Evolutionary conservation across 2,113 vertebrate species (phyloP), one percentile per base, ranked within the genome.

Genomic region (Procavia capensis): DNA sequence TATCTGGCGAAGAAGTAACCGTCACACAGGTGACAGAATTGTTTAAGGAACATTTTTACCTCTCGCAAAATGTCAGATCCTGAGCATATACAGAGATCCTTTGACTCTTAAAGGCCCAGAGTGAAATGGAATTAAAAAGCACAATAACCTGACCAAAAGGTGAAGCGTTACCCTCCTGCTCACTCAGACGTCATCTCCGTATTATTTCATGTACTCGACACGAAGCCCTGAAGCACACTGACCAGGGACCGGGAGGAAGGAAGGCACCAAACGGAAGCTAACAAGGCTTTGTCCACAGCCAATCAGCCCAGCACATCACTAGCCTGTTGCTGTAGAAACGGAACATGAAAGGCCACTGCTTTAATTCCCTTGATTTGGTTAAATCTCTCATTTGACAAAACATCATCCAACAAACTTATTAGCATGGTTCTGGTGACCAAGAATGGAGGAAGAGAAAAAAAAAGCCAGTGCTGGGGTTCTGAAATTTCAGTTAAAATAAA

Each of bases 331-430:
- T 98, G 94, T 96, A 98, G 91, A 93, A 97, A 95, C 91, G 91
- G 54, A 64, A 95, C 75, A 96, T 94, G 87, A 97, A 97, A 97
- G 70, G 70, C 89, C 2, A 1, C 27, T 70, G 85, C 84, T 97
- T 96, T 97, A 61, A 98, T 98, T 96, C 93, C 91, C 96, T 97
- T 95, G 57, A 95, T 25, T 64, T 96, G 95, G 93, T 93, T 93
- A 90, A 94, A 82, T 76, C 24, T 91, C 93, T 96, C 78, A 94
- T 94, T 84, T 91, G 75, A 96, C 75, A 97, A 96, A 97, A 95
- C 27, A 75, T 27, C 50, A 90, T 85, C 94, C 93, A 5, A 97
- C 95, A 89, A 94, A 96, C 78, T 96, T 95, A 97, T 92, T 97
- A 94, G 96, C 96, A 96, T 86, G 20, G 34, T 96, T 88, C 90